Conservation (phyloP, 2,797 vertebrate species). For the Mormyrops boulengeri region DNA sequence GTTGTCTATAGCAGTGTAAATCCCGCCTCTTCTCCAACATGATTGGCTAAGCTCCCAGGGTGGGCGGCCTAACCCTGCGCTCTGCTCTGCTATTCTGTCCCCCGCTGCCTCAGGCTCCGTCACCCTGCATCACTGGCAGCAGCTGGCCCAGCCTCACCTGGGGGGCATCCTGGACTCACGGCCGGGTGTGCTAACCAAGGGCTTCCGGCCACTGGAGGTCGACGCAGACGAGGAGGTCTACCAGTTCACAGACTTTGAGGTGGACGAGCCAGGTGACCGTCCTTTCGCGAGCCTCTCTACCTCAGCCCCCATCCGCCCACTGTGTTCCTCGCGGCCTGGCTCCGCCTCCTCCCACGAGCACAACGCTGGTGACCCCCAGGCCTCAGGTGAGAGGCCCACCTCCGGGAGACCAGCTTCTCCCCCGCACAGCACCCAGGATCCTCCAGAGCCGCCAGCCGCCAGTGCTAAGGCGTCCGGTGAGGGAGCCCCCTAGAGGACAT, state of each 20-base stretch:
- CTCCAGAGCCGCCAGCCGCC: slow-evolving; percentile 61
- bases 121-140: slow-evolving; percentile 98
- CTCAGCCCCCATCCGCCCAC: slow-evolving; percentile 60
- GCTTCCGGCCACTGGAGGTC: slow-evolving; percentile 77
- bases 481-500: slow-evolving; percentile 72
- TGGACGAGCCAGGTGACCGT: slow-evolving; percentile 82
- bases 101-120: slow-evolving; percentile 74
- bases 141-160: slow-evolving; percentile 91
- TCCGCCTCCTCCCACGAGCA: slow-evolving; percentile 34
- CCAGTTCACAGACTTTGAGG: slow-evolving; percentile 84
- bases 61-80: not conserved
- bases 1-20: not conserved
- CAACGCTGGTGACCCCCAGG: slow-evolving; percentile 56
- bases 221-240: slow-evolving; percentile 81
- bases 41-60: not conserved
- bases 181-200: slow-evolving; percentile 94
- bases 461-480: slow-evolving; percentile 90
- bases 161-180: slow-evolving; percentile 87
- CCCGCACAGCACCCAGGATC: slow-evolving; percentile 61
- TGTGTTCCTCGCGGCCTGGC: slow-evolving; percentile 38
- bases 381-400: slow-evolving; percentile 71
- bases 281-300: slow-evolving; percentile 63
- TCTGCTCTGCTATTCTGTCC: not conserved
- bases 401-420: not conserved
- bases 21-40: not conserved